Conservation (phyloP, 2,113 vertebrate species). For the Pantherophis guttatus region DNA sequence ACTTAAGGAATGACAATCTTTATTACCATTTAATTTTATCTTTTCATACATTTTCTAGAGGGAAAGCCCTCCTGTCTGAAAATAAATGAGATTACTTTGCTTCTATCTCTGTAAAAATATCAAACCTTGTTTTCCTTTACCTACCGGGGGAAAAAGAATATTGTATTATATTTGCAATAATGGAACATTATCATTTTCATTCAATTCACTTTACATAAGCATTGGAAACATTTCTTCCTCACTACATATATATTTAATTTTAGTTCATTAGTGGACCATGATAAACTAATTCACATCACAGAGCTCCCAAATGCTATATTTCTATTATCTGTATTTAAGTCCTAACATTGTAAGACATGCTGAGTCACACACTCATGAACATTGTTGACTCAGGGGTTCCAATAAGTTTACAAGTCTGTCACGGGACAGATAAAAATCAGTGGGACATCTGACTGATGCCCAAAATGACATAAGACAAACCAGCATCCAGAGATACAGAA, state of each 20-base stretch:
- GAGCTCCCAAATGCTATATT: background rate
- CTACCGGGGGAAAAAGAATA: background rate
- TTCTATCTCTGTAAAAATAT: slow-evolving; percentile 37
- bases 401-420: background rate
- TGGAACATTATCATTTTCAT: background rate
- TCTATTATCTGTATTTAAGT: background rate
- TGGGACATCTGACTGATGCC: background rate
- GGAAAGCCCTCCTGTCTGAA: slow-evolving; percentile 42
- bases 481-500: background rate
- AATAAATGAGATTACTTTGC: slow-evolving; percentile 60
- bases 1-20: slow-evolving; percentile 54
- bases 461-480: background rate
- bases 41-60: slow-evolving; percentile 47
- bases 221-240: background rate
- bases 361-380: background rate
- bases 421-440: background rate
- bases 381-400: background rate
- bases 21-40: slow-evolving; percentile 62
- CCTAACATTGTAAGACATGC: background rate
- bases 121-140: slow-evolving; percentile 32
- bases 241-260: slow-evolving; percentile 21
- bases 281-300: background rate
- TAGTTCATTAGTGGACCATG: slow-evolving; percentile 1
- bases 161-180: background rate
- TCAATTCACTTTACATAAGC: slow-evolving; percentile 1